These are phyloP conservation scores for Pectinophora gossypiella DNA, from an alignment of 1,140 invertebrate species.

Conservation along the genomic window DNA sequence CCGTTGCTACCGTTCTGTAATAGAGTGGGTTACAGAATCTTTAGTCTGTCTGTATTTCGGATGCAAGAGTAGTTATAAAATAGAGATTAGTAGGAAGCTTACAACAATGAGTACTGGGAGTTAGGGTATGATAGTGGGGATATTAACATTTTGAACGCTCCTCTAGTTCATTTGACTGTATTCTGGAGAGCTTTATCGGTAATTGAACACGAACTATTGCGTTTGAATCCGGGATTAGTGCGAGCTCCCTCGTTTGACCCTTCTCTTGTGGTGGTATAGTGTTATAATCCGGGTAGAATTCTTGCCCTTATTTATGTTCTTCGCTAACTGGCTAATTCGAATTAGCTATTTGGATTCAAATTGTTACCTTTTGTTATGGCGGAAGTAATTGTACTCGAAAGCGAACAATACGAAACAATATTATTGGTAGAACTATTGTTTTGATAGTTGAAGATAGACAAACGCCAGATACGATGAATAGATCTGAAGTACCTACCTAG, in stretches of 20 bases:
- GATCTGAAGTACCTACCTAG: too few species aligned
- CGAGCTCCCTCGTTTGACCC: constrained; percentile 37
- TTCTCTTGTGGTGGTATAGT: constrained; percentile 33
- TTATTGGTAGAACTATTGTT: too few species aligned
- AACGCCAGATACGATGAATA: too few species aligned
- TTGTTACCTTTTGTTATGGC: constrained; percentile 1
- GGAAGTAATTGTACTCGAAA: constrained; percentile 10
- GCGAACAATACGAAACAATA: too few species aligned
- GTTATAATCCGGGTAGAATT: constrained; percentile 46
- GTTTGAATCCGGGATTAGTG: constrained; percentile 42
- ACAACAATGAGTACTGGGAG: too few species aligned
- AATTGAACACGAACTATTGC: constrained; percentile 55
- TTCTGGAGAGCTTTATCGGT: constrained; percentile 50
- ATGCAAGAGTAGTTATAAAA: too few species aligned
- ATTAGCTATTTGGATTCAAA: constrained; percentile 7
- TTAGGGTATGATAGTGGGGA: constrained; percentile 16
- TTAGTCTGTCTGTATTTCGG: too few species aligned
- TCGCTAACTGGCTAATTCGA: constrained; percentile 29
- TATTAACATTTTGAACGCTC: constrained; percentile 44
- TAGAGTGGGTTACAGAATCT: too few species aligned
- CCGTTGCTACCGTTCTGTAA: too few species aligned
- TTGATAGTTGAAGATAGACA: too few species aligned
- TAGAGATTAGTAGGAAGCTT: too few species aligned
- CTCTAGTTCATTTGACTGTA: constrained; percentile 35
- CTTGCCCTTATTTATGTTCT: constrained; percentile 37